Conservation (phyloP, 2,888 invertebrate genomes). For the Pycnomerus fuliginosus region DNA sequence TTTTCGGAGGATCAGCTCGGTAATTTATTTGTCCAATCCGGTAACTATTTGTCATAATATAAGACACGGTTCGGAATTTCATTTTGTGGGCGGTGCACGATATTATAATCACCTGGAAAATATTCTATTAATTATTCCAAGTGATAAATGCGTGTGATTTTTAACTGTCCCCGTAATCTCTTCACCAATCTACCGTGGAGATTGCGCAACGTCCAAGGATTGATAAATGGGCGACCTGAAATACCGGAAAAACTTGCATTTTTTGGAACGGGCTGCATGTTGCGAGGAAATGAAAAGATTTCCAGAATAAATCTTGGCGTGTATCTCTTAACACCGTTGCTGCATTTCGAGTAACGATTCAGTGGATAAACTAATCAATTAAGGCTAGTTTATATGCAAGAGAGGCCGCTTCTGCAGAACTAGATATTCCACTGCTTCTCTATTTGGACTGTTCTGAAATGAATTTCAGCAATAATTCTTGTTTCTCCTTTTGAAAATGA, state of each 20-base stretch:
- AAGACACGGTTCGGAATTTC: too few species aligned
- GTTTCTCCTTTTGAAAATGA: too few species aligned
- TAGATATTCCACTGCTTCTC: slow-evolving; percentile 34
- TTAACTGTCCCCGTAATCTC: slow-evolving; percentile 8
- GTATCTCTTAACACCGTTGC: too few species aligned
- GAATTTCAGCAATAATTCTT: too few species aligned
- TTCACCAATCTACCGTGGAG: background rate
- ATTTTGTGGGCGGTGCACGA: slow-evolving; percentile 18
- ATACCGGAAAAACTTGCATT: too few species aligned
- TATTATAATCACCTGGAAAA: slow-evolving; percentile 24
- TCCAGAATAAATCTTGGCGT: too few species aligned
- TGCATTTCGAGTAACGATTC: slow-evolving; percentile 42
- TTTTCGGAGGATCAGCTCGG: too few species aligned
- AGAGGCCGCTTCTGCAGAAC: slow-evolving; percentile 38
- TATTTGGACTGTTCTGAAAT: too few species aligned
- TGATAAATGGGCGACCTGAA: slow-evolving; percentile 32
- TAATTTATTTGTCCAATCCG: too few species aligned
- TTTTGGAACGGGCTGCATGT: too few species aligned
- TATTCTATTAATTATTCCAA: slow-evolving; percentile 19
- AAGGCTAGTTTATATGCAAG: slow-evolving; percentile 41
- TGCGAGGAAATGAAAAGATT: too few species aligned
- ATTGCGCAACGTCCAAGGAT: slow-evolving; percentile 27
- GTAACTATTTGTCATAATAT: too few species aligned
- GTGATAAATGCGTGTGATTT: slow-evolving; percentile 20
- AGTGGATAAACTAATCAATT: slow-evolving; percentile 45